Evolutionary conservation across 2,888 invertebrate species (phyloP).

Genomic region (Alitta virens): DNA sequence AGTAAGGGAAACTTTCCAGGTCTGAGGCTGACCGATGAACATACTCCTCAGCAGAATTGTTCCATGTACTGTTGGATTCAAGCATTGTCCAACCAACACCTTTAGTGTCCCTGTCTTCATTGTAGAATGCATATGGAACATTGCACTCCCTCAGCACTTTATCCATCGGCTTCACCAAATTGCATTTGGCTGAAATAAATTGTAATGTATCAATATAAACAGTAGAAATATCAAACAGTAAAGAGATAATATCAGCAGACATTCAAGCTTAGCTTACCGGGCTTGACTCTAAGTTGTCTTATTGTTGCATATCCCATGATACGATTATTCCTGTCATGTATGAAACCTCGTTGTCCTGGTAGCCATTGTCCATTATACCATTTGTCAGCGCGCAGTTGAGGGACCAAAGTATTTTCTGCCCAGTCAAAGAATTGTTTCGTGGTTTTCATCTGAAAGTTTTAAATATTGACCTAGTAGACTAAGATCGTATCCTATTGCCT

Average conservation of each 20-base stretch:
- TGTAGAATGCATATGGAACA: slow-evolving; percentile 35
- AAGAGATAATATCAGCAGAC: too few species aligned
- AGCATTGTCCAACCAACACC: slow-evolving; percentile 40
- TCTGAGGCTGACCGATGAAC: slow-evolving; percentile 45
- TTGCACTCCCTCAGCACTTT: slow-evolving; percentile 40
- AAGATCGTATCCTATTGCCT: too few species aligned
- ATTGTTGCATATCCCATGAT: slow-evolving; percentile 62
- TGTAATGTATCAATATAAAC: too few species aligned
- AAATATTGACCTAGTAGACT: too few species aligned
- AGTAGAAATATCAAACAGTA: too few species aligned
- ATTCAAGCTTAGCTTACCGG: slow-evolving; percentile 35
- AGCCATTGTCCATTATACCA: slow-evolving; percentile 61
- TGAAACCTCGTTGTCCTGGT: slow-evolving; percentile 58
- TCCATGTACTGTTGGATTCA: slow-evolving; percentile 1
- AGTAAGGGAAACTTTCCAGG: slow-evolving; percentile 57
- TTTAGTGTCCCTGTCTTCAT: slow-evolving; percentile 43
- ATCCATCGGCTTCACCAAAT: slow-evolving; percentile 30
- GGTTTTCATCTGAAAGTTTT: too few species aligned
- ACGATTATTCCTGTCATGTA: slow-evolving; percentile 60
- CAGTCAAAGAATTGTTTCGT: slow-evolving; percentile 56
- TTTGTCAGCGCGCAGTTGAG: slow-evolving; percentile 52
- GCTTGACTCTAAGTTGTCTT: slow-evolving; percentile 58
- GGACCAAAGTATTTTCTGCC: slow-evolving; percentile 53
- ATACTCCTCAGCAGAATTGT: slow-evolving; percentile 35
- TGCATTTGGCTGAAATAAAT: slow-evolving; percentile 36